Percentiles rank a stretch among this genome's conserved stretches.
phyloP scores from a whole-genome alignment of 1,140 invertebrate species.

The Philotrypesis tridentata region DNA sequence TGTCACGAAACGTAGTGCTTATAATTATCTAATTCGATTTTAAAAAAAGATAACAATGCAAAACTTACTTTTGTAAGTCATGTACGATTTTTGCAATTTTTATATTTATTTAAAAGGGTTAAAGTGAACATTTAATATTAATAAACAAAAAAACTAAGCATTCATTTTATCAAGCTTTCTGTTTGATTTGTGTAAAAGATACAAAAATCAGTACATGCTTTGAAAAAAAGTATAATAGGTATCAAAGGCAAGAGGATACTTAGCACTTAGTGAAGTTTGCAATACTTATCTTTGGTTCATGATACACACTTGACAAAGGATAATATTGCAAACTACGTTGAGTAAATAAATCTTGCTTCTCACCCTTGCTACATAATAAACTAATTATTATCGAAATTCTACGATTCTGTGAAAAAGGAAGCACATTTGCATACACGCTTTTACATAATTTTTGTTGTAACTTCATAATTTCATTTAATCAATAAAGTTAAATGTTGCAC shows the following conservation, averaged over 20 bases:
- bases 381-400: slow-evolving; percentile 38
- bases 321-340: no score
- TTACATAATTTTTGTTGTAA: slow-evolving; percentile 40
- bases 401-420: slow-evolving; percentile 50
- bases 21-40: slow-evolving; percentile 16
- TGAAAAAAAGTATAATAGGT: no score
- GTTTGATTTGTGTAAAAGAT: no score
- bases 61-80: slow-evolving; percentile 4
- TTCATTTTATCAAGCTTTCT: no score
- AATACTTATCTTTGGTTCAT: no score
- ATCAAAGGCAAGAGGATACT: no score
- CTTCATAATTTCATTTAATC: slow-evolving; percentile 24
- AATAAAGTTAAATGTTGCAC: slow-evolving; percentile 40
- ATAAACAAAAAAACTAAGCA: not conserved
- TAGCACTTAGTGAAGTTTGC: no score
- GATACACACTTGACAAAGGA: no score
- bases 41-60: slow-evolving; percentile 37
- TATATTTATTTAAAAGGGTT: not conserved
- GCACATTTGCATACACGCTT: slow-evolving; percentile 44
- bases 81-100: not conserved
- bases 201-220: no score
- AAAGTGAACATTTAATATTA: not conserved
- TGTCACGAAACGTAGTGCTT: slow-evolving; percentile 23
- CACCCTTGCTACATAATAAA: not conserved
- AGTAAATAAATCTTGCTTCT: not conserved